phyloP scores from a whole-genome alignment of 2,888 invertebrate species.

The Embidobia sp. region DNA sequence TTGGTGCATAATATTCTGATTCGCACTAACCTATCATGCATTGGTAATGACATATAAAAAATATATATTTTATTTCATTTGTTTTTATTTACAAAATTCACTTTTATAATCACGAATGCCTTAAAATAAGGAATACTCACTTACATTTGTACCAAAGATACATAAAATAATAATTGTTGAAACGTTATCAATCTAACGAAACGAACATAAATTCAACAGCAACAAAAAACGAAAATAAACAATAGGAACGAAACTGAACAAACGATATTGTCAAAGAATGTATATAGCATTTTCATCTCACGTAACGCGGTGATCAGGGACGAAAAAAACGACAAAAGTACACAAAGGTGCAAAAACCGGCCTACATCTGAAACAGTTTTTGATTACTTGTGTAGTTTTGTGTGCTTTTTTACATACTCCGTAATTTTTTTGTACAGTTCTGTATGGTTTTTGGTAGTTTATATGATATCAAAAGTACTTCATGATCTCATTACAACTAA shows the following conservation, averaged over 20 bases:
- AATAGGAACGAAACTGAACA: not conserved
- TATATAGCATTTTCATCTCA: conserved; percentile 40
- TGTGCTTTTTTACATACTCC: conserved; percentile 43
- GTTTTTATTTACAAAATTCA: conserved; percentile 60
- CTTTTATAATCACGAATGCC: conserved; percentile 53
- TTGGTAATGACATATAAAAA: too few species aligned
- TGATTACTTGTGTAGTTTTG: conserved; percentile 48
- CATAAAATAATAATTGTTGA: conserved; percentile 7
- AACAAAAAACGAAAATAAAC: conserved; percentile 14
- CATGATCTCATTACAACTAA: conserved; percentile 46
- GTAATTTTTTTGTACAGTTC: conserved; percentile 57
- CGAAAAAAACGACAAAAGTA: conserved; percentile 47
- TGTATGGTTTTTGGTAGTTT: conserved; percentile 45
- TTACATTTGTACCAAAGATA: conserved; percentile 43
- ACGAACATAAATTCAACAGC: conserved; percentile 21
- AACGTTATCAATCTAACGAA: conserved; percentile 10
- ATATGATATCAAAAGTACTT: conserved; percentile 60
- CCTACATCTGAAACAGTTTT: conserved; percentile 13
- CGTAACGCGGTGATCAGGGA: conserved; percentile 35
- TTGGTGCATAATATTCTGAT: too few species aligned
- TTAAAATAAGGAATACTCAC: conserved; percentile 46
- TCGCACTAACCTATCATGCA: too few species aligned
- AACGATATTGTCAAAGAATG: conserved; percentile 33
- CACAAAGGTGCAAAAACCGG: conserved; percentile 45
- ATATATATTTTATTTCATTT: conserved; percentile 61